These are phyloP conservation scores for Orthosia gracilis DNA, from an alignment of 2,888 invertebrate genomes.

Conservation along the genomic window DNA sequence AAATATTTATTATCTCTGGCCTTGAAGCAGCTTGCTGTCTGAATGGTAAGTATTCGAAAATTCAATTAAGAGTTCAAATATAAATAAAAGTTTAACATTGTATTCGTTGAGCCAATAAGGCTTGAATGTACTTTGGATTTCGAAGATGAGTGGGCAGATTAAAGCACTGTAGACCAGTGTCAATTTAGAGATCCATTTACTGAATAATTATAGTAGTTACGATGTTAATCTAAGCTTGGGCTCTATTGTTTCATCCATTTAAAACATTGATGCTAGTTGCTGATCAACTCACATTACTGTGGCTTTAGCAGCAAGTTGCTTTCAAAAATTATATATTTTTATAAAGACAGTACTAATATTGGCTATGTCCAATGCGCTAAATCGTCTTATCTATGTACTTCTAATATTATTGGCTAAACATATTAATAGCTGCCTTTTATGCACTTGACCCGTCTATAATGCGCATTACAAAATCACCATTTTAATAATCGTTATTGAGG, in stretches of 20 bases:
- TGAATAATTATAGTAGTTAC: background rate
- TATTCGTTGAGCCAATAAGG: background rate
- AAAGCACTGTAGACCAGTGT: background rate
- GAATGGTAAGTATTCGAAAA: conserved; percentile 31
- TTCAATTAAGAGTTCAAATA: conserved; percentile 31
- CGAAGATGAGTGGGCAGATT: background rate
- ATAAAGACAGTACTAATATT: background rate
- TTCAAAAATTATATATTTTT: background rate
- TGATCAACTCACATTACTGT: background rate
- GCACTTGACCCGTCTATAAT: conserved; percentile 16
- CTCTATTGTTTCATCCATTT: background rate
- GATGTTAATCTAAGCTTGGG: background rate
- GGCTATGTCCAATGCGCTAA: background rate
- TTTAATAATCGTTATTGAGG: conserved; percentile 1
- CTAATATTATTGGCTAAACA: background rate
- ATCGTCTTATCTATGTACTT: background rate
- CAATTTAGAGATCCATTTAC: background rate
- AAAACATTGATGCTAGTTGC: background rate
- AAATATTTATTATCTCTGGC: conserved; percentile 47
- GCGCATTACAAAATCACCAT: conserved; percentile 34
- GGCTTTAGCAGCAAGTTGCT: background rate
- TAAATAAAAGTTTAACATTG: conserved; percentile 3
- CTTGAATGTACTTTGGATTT: background rate
- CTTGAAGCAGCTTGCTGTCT: conserved; percentile 24
- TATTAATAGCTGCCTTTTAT: background rate